Conservation (phyloP, 2,888 invertebrate species). For the Lochmaea crataegi region DNA sequence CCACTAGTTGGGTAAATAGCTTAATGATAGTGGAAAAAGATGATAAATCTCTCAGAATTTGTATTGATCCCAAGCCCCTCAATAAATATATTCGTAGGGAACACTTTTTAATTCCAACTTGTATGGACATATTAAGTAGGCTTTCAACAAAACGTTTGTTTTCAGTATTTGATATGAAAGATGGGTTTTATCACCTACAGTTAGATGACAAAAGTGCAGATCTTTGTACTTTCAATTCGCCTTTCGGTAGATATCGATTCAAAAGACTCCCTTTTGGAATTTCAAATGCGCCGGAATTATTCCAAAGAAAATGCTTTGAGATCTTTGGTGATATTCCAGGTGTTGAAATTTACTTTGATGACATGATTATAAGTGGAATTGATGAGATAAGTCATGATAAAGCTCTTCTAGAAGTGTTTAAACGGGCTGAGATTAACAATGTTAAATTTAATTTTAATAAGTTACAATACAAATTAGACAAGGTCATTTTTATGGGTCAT, state of each 20-base stretch:
- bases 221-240: neutral
- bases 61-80: slow-evolving; percentile 15
- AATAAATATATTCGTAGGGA: slow-evolving; percentile 23
- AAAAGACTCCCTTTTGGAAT: neutral
- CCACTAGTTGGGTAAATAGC: slow-evolving; percentile 17
- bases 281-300: neutral
- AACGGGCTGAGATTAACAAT: slow-evolving; percentile 7
- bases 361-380: slow-evolving; percentile 40
- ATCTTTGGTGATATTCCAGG: neutral
- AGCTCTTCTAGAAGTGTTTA: slow-evolving; percentile 14
- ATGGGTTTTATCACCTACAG: neutral
- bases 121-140: neutral
- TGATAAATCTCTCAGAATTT: slow-evolving; percentile 11
- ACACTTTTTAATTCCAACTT: neutral
- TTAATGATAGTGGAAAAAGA: slow-evolving; percentile 27
- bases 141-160: neutral
- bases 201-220: neutral
- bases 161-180: neutral
- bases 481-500: neutral
- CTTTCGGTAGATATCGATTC: neutral
- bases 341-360: neutral
- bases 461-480: neutral
- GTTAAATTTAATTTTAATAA: slow-evolving; percentile 22
- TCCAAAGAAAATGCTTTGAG: neutral
- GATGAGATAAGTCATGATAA: neutral